Base-by-base conservation (phyloP, 2,113 vertebrate genomes). In the Glaucomys volans region DNA sequence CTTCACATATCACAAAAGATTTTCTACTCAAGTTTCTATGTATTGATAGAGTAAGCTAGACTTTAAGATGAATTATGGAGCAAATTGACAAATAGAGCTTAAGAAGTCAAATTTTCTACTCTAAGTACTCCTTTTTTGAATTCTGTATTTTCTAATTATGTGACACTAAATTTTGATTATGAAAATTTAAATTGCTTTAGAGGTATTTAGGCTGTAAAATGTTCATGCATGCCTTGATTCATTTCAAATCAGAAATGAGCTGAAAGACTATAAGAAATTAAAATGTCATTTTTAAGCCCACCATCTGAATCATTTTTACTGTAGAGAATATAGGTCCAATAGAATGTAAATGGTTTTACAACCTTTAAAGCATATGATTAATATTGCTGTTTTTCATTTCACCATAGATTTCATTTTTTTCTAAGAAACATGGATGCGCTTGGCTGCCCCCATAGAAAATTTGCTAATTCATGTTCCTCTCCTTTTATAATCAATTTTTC, bases 171-270 rank as follows among this genome's bases (percentile, higher is more conserved):
- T 69, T 91, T 93, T 83, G 13, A 75, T 44, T 89, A 35, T 86
- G 30, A 94, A 92, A 52, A 40, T 44, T 74, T 92, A 75, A 87
- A 59, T 90, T 88, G 59, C 8, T 47, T 76, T 72, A 50, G 5
- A 77, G 30, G 2, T 75, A 93, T 59, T 20, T 13, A 42, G 22
- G 8, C 35, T 77, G 3, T 59, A 52, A 75, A 91, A 91, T 77
- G 44, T 75, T 64, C 26, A 35, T 6, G 3, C 10, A n/a, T 37
- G 8, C 4, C 32, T 85, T 57, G 37, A 77, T 54, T 74, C 13
- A 90, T 71, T 64, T 81, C 54, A 92, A 88, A 88, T 28, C n/a
- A 85, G 42, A 95, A 95, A 81, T 72, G 40, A 92, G 67, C 62
- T 35, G 85, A 81, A 82, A 92, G 87, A 67, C 26, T 44, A 3